Evolutionary conservation across 2,113 vertebrate genomes (phyloP).

Genomic region (Cromileptes altivelis): DNA sequence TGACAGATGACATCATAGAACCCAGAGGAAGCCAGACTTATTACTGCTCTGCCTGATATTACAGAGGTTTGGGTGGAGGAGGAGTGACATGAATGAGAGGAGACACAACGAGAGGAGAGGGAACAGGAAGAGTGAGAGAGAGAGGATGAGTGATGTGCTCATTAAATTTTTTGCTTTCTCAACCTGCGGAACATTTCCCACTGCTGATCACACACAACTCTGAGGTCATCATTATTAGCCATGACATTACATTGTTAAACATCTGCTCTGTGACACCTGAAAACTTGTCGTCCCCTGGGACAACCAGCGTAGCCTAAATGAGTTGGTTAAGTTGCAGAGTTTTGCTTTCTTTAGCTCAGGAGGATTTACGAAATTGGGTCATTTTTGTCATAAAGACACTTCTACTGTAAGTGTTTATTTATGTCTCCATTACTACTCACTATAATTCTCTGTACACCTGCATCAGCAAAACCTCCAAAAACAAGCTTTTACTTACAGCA

Average conservation of each 20-base stretch:
- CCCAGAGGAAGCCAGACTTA: conserved; percentile 60
- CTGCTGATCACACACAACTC: conserved; percentile 41
- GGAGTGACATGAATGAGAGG: conserved; percentile 46
- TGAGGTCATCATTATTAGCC: conserved; percentile 34
- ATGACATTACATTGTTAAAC: conserved; percentile 48
- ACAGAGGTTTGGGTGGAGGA: conserved; percentile 25
- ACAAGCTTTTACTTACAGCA: conserved; percentile 14
- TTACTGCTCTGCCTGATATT: conserved; percentile 49
- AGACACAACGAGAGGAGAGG: conserved; percentile 41
- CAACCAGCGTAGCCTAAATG: neutral
- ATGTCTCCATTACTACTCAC: neutral
- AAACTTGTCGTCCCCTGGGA: neutral
- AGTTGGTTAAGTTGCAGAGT: neutral
- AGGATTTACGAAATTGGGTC: conserved; percentile 1
- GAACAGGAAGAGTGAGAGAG: conserved; percentile 14
- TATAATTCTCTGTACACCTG: conserved; percentile 8
- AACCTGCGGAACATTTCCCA: conserved; percentile 49
- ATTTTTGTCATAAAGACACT: neutral
- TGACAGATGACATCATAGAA: conserved; percentile 58
- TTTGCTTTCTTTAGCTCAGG: conserved; percentile 1
- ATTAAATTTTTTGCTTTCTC: conserved; percentile 56
- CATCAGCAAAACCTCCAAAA: conserved; percentile 31
- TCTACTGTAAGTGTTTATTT: neutral
- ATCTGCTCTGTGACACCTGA: conserved; percentile 22
- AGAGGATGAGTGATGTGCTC: conserved; percentile 42